Percentiles rank a stretch among this genome's conserved stretches.
Evolutionary conservation across 1,140 invertebrate species (phyloP).

Genomic region (Pseudomyrmex gracilis): DNA sequence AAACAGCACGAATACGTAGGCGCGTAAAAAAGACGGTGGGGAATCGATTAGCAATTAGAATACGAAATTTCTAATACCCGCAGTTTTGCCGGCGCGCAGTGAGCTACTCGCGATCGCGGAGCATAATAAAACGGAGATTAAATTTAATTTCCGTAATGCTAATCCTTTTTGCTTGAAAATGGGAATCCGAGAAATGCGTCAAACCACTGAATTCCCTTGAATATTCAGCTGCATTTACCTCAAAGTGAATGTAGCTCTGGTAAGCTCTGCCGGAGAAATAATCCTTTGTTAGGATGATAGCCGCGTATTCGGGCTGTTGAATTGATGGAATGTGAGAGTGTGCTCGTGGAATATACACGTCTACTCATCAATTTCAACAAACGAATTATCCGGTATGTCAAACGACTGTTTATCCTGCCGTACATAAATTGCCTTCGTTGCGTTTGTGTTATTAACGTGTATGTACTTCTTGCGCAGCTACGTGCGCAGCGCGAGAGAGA

Average conservation of each 20-base stretch:
- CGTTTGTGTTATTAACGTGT: not conserved
- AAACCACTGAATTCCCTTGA: constrained; percentile 56
- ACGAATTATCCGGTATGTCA: constrained; percentile 26
- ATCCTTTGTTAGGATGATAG: constrained; percentile 58
- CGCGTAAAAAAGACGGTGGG: too few species aligned
- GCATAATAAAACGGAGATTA: constrained; percentile 55
- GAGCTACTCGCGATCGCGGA: not conserved
- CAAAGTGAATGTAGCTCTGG: constrained; percentile 53
- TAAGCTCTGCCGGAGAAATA: constrained; percentile 57
- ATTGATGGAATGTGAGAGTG: constrained; percentile 43
- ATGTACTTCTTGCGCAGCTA: not conserved
- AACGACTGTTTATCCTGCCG: constrained; percentile 1
- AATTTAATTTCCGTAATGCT: constrained; percentile 57
- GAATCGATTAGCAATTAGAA: not conserved
- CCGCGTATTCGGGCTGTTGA: constrained; percentile 45
- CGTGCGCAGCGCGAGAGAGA: too few species aligned
- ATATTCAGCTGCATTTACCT: constrained; percentile 60
- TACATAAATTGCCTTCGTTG: not conserved
- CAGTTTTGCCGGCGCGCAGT: not conserved
- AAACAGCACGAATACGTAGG: not conserved
- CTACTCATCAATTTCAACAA: constrained; percentile 33
- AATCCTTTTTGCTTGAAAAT: constrained; percentile 46
- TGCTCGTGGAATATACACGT: constrained; percentile 26
- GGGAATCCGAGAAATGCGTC: constrained; percentile 51
- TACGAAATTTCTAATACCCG: not conserved